Evolutionary conservation across 2,888 invertebrate species (phyloP), one percentile per base, ranked within the genome.

Genomic region (Philhelius pedissequus): DNA sequence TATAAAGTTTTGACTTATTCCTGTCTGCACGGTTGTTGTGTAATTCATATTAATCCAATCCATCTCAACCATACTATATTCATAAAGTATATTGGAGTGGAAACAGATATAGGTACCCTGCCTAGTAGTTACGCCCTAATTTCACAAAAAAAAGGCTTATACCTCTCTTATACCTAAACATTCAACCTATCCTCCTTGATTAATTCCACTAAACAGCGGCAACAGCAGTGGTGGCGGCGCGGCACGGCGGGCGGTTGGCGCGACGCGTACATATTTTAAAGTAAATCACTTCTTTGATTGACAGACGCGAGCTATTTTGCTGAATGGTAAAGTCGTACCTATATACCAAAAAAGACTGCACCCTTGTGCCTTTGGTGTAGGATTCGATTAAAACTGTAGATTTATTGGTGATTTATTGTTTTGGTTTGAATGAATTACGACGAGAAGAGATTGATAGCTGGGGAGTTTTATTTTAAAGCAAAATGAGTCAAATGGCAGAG

Each of bases 231-330:
- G 43, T 2, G 43, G 43, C 38, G 35, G 27, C 9, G 35, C 1
- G 3, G 38, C 35, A 11, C n/a, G n/a, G n/a, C n/a, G n/a, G n/a
- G 6, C 2, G 27, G 18, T n/a, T 32, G 22, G 7, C 15, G 27
- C 22, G 20, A 15, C 25, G 54, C 20, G 32, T 43, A 62, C 58
- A 78, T 74, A 69, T 69, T 56, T 79, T 79, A 79, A 58, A 80
- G 40, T 58, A 68, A 84, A 84, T 84, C 70, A 84, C 66, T 38
- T 56, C 56, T 64, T 70, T 84, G 83, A 84, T 80, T 80, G 83
- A 80, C 80, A 80, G 71, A 69, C 69, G 56, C 35, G 56, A 83
- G 69, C 69, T 66, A n/a, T 50, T 43, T 43, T 6, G 43, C 43
- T 62, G 20, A 32, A 30, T 18, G 3, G n/a, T n/a, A n/a, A n/a